Percentiles rank a stretch among this genome's conserved stretches.
Conservation (phyloP, 2,888 invertebrate genomes). For the Drosophila pullipes region DNA sequence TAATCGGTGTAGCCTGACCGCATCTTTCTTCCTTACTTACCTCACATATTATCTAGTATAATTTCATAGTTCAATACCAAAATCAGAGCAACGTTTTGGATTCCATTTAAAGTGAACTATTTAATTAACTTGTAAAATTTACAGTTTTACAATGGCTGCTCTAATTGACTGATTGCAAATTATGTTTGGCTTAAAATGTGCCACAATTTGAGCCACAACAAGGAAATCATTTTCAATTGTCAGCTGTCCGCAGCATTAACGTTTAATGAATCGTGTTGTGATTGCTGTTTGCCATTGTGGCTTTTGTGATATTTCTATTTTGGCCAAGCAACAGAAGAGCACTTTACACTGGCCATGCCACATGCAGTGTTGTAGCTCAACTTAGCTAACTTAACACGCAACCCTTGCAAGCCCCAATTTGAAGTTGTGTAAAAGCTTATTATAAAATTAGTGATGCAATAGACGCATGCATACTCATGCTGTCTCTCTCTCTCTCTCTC, state of each 20-base stretch:
- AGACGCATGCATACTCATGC: background rate
- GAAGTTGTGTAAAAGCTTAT: background rate
- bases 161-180: background rate
- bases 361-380: background rate
- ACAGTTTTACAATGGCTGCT: background rate
- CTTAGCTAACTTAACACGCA: slow-evolving; percentile 12
- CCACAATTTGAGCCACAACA: background rate
- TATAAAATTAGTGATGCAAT: slow-evolving; percentile 38
- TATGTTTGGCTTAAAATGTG: background rate
- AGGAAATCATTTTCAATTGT: background rate
- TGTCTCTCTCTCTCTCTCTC: background rate
- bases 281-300: background rate
- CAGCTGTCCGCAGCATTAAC: background rate
- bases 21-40: background rate
- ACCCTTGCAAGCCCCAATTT: background rate
- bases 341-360: background rate
- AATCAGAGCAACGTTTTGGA: background rate
- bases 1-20: background rate
- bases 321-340: background rate
- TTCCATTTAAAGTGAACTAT: background rate
- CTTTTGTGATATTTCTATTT: background rate
- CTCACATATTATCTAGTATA: background rate
- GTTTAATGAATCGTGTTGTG: background rate
- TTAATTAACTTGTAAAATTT: background rate
- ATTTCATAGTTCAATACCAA: background rate